phyloP scores from a whole-genome alignment of 1,140 invertebrate species.

The Fragariocoptes setiger region DNA sequence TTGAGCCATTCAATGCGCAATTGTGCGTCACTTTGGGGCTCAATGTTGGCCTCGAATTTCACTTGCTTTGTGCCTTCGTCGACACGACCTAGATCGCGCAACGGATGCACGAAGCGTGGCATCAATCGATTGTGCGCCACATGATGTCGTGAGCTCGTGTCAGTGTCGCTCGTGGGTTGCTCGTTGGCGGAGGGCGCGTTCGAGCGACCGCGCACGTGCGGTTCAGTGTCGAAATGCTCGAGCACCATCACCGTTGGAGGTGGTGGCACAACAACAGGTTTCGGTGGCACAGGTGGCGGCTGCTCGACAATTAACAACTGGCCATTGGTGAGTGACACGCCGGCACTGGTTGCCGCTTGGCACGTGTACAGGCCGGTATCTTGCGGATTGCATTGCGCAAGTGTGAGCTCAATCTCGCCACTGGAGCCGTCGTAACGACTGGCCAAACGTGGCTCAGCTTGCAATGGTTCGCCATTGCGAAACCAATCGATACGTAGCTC shows the following conservation, averaged over 20 bases:
- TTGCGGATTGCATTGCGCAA: no score
- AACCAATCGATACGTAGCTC: constrained; percentile 94
- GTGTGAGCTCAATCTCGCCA: no score
- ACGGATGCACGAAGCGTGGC: constrained; percentile 60
- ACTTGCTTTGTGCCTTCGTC: constrained; percentile 73
- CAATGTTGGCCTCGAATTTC: constrained; percentile 73
- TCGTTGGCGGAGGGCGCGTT: no score
- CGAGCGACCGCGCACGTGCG: no score
- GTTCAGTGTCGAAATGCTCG: no score
- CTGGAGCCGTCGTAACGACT: constrained; percentile 72
- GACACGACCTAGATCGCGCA: constrained; percentile 47
- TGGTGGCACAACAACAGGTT: no score
- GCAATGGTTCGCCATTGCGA: constrained; percentile 63
- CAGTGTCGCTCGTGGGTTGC: background rate
- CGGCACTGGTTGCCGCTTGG: constrained; percentile 56
- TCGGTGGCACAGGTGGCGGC: no score
- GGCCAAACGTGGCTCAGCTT: constrained; percentile 33
- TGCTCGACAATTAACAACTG: no score
- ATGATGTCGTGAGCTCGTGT: background rate
- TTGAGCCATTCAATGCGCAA: constrained; percentile 81
- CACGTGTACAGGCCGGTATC: constrained; percentile 86
- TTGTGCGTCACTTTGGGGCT: constrained; percentile 63
- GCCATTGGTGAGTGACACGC: no score
- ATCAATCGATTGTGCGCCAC: constrained; percentile 1
- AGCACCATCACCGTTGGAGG: no score